phyloP scores from a whole-genome alignment of 2,113 vertebrate species.

The Nyctereutes procyonoides region DNA sequence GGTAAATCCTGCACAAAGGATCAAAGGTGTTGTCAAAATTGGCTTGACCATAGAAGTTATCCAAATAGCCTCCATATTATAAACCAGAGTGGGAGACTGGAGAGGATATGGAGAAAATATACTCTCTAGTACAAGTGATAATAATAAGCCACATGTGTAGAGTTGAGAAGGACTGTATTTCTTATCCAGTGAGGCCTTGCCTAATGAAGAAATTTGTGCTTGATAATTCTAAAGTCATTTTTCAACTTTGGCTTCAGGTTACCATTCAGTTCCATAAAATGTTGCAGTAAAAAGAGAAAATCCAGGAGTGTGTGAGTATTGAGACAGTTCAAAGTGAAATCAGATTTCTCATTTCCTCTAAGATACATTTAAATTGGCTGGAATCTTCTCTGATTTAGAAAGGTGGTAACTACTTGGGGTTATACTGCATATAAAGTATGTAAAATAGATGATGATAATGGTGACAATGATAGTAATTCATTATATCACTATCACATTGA shows the following conservation, averaged over 20 bases:
- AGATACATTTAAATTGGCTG: not conserved
- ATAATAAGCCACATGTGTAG: not conserved
- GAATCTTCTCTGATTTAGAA: not conserved
- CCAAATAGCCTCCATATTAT: not conserved
- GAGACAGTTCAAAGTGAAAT: not conserved
- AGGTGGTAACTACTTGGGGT: not conserved
- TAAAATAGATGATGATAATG: not conserved
- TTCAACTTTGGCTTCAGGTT: not conserved
- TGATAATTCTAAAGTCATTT: not conserved
- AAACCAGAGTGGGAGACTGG: not conserved
- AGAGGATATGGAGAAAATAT: not conserved
- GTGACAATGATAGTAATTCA: not conserved
- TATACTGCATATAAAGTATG: not conserved
- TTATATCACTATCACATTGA: not conserved
- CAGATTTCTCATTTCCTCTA: not conserved
- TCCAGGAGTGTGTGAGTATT: not conserved
- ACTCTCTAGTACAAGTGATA: not conserved
- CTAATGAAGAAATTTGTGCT: not conserved
- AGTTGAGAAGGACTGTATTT: not conserved
- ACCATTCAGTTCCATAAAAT: constrained; percentile 15
- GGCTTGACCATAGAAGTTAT: not conserved
- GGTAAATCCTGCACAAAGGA: not conserved
- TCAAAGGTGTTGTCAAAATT: not conserved
- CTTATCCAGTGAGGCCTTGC: not conserved
- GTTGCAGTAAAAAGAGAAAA: constrained; percentile 1